phyloP scores from a whole-genome alignment of 2,888 invertebrate genomes.

The Euplexia lucipara region DNA sequence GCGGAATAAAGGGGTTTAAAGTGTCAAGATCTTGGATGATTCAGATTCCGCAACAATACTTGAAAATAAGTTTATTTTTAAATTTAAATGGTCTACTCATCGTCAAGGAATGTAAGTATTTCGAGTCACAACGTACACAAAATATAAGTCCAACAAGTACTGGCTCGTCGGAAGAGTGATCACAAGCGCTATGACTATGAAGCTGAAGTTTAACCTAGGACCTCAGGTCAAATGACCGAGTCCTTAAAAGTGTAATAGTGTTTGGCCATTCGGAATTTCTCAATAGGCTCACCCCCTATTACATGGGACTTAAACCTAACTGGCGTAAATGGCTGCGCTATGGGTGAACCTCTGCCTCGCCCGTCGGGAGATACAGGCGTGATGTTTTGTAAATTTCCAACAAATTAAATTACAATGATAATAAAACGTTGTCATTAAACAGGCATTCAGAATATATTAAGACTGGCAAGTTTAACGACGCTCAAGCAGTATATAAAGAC shows the following conservation, averaged over 20 bases:
- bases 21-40: neutral
- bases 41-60: neutral
- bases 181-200: too few relatives aligned
- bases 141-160: neutral
- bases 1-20: neutral
- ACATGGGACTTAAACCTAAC: too few relatives aligned
- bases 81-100: neutral
- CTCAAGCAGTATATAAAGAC: conserved; percentile 26
- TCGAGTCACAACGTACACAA: neutral
- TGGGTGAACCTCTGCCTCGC: too few relatives aligned
- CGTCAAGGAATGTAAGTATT: neutral
- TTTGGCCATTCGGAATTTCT: too few relatives aligned
- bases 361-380: too few relatives aligned
- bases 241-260: too few relatives aligned
- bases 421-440: conserved; percentile 35
- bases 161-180: too few relatives aligned
- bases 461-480: conserved; percentile 30
- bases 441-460: conserved; percentile 25
- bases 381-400: too few relatives aligned
- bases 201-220: too few relatives aligned
- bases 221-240: too few relatives aligned
- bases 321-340: too few relatives aligned
- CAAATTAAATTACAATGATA: conserved; percentile 5
- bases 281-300: too few relatives aligned
- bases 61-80: neutral